Evolutionary conservation across 2,113 vertebrate genomes (phyloP).

Genomic region (Oenanthe oenanthe): DNA sequence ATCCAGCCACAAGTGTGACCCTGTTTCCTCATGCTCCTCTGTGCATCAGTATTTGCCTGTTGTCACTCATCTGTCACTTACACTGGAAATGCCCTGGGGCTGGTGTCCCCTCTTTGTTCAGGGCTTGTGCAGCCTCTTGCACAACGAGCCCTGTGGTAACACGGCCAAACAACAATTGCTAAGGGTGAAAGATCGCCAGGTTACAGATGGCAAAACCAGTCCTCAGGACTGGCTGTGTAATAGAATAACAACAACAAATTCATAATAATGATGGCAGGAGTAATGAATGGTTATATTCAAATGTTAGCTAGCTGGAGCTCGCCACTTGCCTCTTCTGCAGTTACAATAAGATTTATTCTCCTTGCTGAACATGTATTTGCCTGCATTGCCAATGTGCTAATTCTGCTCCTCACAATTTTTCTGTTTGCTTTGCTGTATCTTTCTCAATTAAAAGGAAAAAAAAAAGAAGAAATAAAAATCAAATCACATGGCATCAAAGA

Average conservation of each 20-base stretch:
- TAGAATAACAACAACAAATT: slow-evolving; percentile 61
- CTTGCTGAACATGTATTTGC: slow-evolving; percentile 37
- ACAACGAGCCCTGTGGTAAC: background rate
- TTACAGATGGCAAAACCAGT: slow-evolving; percentile 56
- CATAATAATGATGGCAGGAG: slow-evolving; percentile 40
- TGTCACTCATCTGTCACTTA: slow-evolving; percentile 38
- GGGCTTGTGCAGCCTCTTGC: slow-evolving; percentile 31
- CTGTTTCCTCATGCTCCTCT: background rate
- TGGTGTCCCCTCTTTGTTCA: slow-evolving; percentile 39
- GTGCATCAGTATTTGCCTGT: background rate
- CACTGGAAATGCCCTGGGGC: slow-evolving; percentile 20
- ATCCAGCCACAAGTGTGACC: background rate
- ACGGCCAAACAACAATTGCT: background rate
- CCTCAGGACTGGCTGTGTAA: slow-evolving; percentile 14
- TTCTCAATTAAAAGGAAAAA: slow-evolving; percentile 17
- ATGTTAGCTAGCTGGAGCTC: slow-evolving; percentile 30
- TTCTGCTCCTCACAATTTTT: slow-evolving; percentile 12
- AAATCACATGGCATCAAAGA: slow-evolving; percentile 51
- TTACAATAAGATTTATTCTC: background rate
- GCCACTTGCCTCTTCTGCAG: background rate
- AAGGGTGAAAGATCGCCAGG: slow-evolving; percentile 32
- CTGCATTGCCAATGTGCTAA: slow-evolving; percentile 13
- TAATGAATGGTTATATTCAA: slow-evolving; percentile 56
- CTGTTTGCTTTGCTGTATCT: slow-evolving; percentile 11
- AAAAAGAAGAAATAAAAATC: slow-evolving; percentile 48